A percentile compares a stretch with the other conserved stretches of the same genome.
phyloP scores from a whole-genome alignment of 2,113 vertebrate species.

The Takifugu flavidus region DNA sequence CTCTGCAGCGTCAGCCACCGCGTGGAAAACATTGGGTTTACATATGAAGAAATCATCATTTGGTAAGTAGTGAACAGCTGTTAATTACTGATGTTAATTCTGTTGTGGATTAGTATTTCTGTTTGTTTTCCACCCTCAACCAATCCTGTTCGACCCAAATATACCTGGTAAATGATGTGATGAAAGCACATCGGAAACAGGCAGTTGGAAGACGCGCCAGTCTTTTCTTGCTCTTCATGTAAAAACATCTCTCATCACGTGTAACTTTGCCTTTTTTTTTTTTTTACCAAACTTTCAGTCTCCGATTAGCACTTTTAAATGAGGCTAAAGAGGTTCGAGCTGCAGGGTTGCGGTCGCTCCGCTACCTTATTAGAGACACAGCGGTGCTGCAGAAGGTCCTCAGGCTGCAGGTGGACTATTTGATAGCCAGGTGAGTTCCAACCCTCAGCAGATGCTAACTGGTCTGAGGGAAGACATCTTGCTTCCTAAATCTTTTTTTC shows the following conservation, averaged over 20 bases:
- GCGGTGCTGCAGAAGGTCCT: constrained; percentile 93
- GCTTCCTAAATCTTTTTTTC: too few species aligned
- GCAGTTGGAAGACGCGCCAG: too few species aligned
- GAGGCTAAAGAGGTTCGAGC: constrained; percentile 98
- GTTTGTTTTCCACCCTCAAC: too few species aligned
- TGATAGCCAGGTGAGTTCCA: constrained; percentile 88
- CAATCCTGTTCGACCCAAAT: too few species aligned
- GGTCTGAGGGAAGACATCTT: background rate
- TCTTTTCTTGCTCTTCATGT: too few species aligned
- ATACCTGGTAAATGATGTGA: too few species aligned
- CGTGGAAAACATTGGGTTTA: constrained; percentile 94
- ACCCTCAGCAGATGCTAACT: background rate
- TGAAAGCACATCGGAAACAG: too few species aligned
- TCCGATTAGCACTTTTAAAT: constrained; percentile 92
- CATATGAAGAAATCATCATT: constrained; percentile 96
- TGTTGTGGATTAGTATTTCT: background rate
- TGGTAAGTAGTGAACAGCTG: constrained; percentile 78
- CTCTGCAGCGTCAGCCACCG: constrained; percentile 90
- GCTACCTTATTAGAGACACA: constrained; percentile 94
- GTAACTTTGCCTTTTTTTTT: constrained; percentile 10
- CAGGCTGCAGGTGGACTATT: constrained; percentile 93
- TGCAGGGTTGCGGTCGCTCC: constrained; percentile 91
- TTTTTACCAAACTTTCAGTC: constrained; percentile 65
- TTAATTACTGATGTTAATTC: background rate
- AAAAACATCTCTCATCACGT: background rate